Evolutionary conservation across 2,113 vertebrate genomes (phyloP).

Genomic region (Accipiter virgatus): DNA sequence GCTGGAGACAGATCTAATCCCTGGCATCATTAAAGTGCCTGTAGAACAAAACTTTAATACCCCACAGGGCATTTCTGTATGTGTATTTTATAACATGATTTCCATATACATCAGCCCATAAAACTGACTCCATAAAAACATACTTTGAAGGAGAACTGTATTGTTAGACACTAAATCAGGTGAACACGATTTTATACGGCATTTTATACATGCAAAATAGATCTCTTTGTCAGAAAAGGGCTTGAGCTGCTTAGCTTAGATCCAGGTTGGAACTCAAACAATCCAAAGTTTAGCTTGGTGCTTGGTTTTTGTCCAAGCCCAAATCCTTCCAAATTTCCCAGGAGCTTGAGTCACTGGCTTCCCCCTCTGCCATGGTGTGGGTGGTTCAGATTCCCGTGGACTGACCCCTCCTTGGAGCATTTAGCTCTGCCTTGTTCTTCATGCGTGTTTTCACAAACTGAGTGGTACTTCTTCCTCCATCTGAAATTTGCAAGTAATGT

Average conservation of each 20-base stretch:
- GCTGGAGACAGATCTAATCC: not conserved
- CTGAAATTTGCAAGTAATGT: not conserved
- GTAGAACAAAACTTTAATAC: not conserved
- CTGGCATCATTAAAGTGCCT: not conserved
- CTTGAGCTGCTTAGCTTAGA: not conserved
- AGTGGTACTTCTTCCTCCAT: not conserved
- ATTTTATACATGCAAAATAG: not conserved
- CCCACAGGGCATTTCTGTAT: not conserved
- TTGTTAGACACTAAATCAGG: not conserved
- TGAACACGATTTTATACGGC: not conserved
- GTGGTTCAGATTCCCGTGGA: not conserved
- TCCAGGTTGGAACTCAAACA: not conserved
- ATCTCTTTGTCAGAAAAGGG: not conserved
- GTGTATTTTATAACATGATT: not conserved
- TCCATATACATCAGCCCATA: not conserved
- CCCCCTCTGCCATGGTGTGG: not conserved
- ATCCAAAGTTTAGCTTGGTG: not conserved
- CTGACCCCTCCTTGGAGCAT: fast-evolving
- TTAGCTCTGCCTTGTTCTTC: not conserved
- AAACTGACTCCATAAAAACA: not conserved
- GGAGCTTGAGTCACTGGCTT: not conserved
- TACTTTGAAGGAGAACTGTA: not conserved
- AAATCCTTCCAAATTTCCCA: not conserved
- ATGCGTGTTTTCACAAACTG: fast-evolving
- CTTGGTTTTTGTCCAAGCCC: not conserved